Conservation (phyloP, 1,140 invertebrate genomes). For the Daktulosphaira vitifoliae region DNA sequence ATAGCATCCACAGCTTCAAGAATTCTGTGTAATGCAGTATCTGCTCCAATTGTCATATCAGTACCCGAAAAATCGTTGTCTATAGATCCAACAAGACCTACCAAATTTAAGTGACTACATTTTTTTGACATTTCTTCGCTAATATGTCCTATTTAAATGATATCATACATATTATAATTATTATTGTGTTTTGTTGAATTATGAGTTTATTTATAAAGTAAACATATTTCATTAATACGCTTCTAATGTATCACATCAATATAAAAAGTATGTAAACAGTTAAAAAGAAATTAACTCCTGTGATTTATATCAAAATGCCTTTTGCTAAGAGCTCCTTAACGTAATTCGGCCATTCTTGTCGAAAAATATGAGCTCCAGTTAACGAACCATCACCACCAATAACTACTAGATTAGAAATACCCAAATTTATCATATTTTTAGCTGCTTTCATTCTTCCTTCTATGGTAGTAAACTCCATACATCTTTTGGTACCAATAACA, state of each 20-base stretch:
- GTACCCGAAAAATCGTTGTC: conserved; percentile 61
- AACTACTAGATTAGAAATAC: conserved; percentile 54
- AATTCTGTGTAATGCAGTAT: conserved; percentile 55
- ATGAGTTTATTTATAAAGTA: too few relatives aligned
- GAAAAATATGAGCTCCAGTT: conserved; percentile 55
- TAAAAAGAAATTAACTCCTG: not conserved
- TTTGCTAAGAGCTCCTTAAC: not conserved
- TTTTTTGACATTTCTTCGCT: not conserved
- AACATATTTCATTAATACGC: not conserved
- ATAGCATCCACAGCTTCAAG: conserved; percentile 56
- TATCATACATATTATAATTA: too few relatives aligned
- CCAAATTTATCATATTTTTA: conserved; percentile 47
- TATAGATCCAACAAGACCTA: conserved; percentile 56
- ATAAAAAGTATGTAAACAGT: not conserved
- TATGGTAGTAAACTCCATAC: conserved; percentile 49
- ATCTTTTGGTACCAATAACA: conserved; percentile 54
- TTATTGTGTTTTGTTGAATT: too few relatives aligned
- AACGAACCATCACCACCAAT: conserved; percentile 57
- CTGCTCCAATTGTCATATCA: conserved; percentile 59
- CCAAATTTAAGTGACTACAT: conserved; percentile 45
- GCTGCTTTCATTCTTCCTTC: conserved; percentile 50
- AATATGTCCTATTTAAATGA: not conserved
- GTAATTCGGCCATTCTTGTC: conserved; percentile 39
- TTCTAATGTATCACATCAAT: too few relatives aligned
- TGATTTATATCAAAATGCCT: too few relatives aligned